Evolutionary conservation across 2,888 invertebrate genomes (phyloP), one percentile per base, ranked within the genome.

Genomic region (Limnephilus marmoratus): DNA sequence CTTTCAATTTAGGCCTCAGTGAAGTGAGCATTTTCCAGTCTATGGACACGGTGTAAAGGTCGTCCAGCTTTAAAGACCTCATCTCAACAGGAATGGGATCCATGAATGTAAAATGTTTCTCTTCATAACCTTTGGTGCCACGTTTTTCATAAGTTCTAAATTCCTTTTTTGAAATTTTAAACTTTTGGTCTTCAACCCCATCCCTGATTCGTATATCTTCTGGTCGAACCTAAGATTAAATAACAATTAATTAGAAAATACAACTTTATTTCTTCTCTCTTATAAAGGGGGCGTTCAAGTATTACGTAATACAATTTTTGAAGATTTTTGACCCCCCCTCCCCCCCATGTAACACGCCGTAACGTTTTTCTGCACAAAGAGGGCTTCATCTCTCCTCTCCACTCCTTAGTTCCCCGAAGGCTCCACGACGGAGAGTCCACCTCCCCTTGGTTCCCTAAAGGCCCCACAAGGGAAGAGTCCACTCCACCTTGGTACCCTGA

Each of bases 21-120:
- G 98, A 97, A 24, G 99, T 99, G 92, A 99, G 96, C 99, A 99
- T 99, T 95, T 98, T 97, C 99, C 99, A 99, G 94, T 98, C 98
- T 93, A 99, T 99, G 81, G 98, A 97, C 31, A 99, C 98, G 15
- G 97, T 96, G 94, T 98, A 98, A 89, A 99, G 95, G 94, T 99
- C 98, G 88, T 97, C 97, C 94, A 98, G 96, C 94, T 97, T 97
- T 83, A 98, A 96, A 15, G 96, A 96, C 94, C 96, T 97, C 98
- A 99, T 98, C 95, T 98, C 98, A 0, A 96, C 96, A 3, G 99
- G 98, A 93, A 98, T 96, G 0, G 99, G 98, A 95, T 99, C 97
- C 94, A 96, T 96, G 94, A 97, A 97, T 0, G 95, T 95, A 92
- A 95, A 96, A 45, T 96, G 95, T 94, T 96, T 96, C 94, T 96